A percentile compares a stretch with the other conserved stretches of the same genome.
Conservation (phyloP, 2,888 invertebrate species). For the Apamea crenata region DNA sequence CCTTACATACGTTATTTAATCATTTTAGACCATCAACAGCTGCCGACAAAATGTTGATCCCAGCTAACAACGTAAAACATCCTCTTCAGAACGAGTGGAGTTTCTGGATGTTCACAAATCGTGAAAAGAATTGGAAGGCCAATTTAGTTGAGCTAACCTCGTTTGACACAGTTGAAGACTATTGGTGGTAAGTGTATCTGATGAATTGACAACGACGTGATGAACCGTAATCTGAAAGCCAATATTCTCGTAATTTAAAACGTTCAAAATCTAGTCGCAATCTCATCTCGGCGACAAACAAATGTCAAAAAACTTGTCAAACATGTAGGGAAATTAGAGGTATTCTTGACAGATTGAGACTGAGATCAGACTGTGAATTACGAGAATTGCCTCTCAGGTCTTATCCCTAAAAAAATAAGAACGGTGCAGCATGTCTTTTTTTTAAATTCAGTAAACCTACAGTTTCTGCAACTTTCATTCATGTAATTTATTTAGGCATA, state of each 20-base stretch:
- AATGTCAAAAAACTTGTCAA: too few relatives aligned
- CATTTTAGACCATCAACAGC: not conserved
- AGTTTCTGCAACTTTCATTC: not conserved
- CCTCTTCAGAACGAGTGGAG: constrained; percentile 98
- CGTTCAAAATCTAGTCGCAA: too few relatives aligned
- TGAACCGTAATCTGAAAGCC: not conserved
- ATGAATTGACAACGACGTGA: not conserved
- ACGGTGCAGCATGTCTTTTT: not conserved
- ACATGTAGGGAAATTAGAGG: too few relatives aligned
- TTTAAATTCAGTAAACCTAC: not conserved
- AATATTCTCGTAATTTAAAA: too few relatives aligned
- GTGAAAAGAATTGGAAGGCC: constrained; percentile 96
- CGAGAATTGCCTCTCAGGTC: too few relatives aligned
- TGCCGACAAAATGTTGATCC: constrained; percentile 20
- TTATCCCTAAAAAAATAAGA: not conserved
- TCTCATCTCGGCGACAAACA: too few relatives aligned
- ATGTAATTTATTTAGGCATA: not conserved
- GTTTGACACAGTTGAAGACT: constrained; percentile 98
- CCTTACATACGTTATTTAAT: not conserved
- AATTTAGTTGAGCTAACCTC: constrained; percentile 96
- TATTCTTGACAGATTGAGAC: too few relatives aligned
- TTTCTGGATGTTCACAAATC: constrained; percentile 97
- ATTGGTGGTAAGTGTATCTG: constrained; percentile 95
- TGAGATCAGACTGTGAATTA: too few relatives aligned
- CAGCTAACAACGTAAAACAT: constrained; percentile 91